A percentile compares a stretch with the other conserved stretches of the same genome.
phyloP scores from a whole-genome alignment of 2,113 vertebrate genomes.

The Serinus canaria region DNA sequence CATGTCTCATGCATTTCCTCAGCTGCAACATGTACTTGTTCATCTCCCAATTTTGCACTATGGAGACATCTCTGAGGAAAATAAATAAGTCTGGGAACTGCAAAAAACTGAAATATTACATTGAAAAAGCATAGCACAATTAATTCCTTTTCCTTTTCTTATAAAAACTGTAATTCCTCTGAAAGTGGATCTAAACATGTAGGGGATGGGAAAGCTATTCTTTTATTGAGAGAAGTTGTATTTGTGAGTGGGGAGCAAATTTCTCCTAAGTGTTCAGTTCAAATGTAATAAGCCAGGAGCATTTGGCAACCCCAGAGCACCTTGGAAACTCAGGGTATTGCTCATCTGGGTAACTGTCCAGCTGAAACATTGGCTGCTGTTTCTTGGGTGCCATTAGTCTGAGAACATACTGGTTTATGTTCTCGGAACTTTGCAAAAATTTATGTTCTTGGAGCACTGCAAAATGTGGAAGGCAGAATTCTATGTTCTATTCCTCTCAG shows the following conservation, averaged over 20 bases:
- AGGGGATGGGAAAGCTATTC: not conserved
- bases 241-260: not conserved
- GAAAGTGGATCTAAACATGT: not conserved
- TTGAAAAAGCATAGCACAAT: not conserved
- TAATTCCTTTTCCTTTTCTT: not conserved
- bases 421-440: not conserved
- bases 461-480: not conserved
- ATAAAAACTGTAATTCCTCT: not conserved
- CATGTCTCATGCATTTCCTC: not conserved
- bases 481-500: not conserved
- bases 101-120: not conserved
- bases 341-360: not conserved
- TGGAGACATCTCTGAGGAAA: not conserved
- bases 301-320: not conserved
- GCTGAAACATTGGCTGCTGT: not conserved
- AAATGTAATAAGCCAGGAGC: not conserved
- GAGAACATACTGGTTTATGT: not conserved
- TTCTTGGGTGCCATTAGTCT: not conserved
- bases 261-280: not conserved
- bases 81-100: not conserved
- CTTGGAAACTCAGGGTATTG: not conserved
- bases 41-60: not conserved
- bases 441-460: not conserved
- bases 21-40: not conserved
- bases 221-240: not conserved